Evolutionary conservation across 1,140 invertebrate genomes (phyloP).

Genomic region (Tetragnatha versicolor): DNA sequence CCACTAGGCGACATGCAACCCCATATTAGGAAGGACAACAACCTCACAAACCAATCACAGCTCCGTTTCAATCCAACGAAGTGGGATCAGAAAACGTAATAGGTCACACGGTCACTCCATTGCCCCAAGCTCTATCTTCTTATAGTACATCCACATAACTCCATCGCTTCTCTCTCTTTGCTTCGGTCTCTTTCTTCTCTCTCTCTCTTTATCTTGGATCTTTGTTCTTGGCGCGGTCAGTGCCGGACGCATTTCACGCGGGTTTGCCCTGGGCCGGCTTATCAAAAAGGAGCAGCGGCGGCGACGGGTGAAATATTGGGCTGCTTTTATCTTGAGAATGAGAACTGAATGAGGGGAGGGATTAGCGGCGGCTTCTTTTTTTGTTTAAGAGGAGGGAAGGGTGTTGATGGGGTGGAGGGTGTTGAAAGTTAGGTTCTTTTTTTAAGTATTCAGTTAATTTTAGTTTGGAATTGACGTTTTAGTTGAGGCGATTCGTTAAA

Average conservation of each 20-base stretch:
- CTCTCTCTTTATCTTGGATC: conserved; percentile 4
- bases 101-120: too few relatives aligned
- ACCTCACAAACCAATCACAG: too few relatives aligned
- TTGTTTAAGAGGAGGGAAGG: too few relatives aligned
- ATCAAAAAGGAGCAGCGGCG: conserved; percentile 1
- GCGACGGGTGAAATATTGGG: conserved; percentile 4
- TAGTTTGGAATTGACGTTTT: neutral
- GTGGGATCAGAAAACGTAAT: too few relatives aligned
- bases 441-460: neutral
- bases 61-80: too few relatives aligned
- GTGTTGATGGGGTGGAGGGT: too few relatives aligned
- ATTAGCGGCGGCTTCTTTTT: neutral
- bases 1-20: too few relatives aligned
- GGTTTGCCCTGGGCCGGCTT: conserved; percentile 8
- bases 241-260: neutral
- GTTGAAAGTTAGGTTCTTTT: neutral
- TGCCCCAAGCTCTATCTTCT: too few relatives aligned
- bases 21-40: too few relatives aligned
- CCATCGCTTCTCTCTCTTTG: neutral
- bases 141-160: neutral
- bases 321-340: too few relatives aligned
- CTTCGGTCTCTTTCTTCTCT: neutral
- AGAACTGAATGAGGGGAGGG: too few relatives aligned
- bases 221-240: conserved; percentile 19
- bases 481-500: too few relatives aligned